A percentile compares a stretch with the other conserved stretches of the same genome.
phyloP scores from a whole-genome alignment of 2,888 invertebrate genomes.

The Dyspetes luteomarginatus region DNA sequence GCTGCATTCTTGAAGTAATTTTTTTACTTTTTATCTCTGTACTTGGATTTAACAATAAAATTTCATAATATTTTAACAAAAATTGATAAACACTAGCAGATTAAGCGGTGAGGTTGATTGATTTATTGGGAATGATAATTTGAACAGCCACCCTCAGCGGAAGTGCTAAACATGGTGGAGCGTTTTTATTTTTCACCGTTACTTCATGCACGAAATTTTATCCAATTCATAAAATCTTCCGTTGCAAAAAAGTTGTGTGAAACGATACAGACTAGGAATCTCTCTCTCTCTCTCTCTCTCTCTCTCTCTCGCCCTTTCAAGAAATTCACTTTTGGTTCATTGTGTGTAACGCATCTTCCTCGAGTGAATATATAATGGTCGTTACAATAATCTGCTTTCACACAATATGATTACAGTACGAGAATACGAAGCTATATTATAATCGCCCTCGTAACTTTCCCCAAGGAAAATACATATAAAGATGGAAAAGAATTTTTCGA shows the following conservation, averaged over 20 bases:
- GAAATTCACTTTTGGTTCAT: background rate
- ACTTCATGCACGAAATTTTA: background rate
- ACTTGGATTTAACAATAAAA: no score
- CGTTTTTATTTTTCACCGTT: background rate
- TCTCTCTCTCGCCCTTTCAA: background rate
- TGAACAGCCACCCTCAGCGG: background rate
- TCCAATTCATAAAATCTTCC: background rate
- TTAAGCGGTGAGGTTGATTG: no score
- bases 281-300: background rate
- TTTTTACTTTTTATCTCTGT: no score
- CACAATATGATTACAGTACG: constrained; percentile 52
- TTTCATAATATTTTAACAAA: no score
- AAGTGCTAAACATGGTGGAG: background rate
- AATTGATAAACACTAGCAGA: no score
- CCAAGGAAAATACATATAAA: background rate
- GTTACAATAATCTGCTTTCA: constrained; percentile 21
- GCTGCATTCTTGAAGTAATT: no score
- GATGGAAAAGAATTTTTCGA: constrained; percentile 30
- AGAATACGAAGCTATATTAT: constrained; percentile 22
- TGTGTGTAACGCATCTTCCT: background rate
- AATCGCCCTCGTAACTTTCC: constrained; percentile 58
- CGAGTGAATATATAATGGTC: constrained; percentile 2
- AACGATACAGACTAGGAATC: background rate
- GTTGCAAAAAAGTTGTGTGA: background rate
- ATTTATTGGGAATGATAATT: no score